Conservation (phyloP, 2,888 invertebrate species). For the Mythimna pallens region DNA sequence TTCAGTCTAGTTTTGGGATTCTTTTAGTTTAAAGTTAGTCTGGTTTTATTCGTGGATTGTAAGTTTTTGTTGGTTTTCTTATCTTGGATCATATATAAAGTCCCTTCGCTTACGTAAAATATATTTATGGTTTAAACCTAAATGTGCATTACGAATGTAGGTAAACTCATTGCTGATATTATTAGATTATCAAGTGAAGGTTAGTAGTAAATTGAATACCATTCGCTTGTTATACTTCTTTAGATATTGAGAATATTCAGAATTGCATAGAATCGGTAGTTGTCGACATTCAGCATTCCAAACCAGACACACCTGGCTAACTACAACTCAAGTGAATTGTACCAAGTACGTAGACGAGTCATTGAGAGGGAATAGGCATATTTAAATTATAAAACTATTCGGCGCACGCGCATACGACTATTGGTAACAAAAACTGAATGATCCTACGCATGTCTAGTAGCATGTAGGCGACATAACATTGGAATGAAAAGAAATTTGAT, state of each 20-base stretch:
- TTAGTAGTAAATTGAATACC: slow-evolving; percentile 1
- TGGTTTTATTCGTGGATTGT: slow-evolving; percentile 2
- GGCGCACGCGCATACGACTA: slow-evolving; percentile 35
- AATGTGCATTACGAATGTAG: slow-evolving; percentile 8
- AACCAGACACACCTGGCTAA: background rate
- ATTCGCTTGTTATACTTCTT: background rate
- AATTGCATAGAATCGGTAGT: background rate
- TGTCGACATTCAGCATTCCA: background rate
- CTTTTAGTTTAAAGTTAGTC: slow-evolving; percentile 19
- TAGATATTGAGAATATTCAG: slow-evolving; percentile 1
- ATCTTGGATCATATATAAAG: slow-evolving; percentile 14
- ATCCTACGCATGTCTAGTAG: slow-evolving; percentile 26
- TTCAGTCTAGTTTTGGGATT: slow-evolving; percentile 49
- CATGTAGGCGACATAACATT: slow-evolving; percentile 31
- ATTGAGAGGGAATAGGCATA: slow-evolving; percentile 26
- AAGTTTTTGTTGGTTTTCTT: slow-evolving; percentile 16
- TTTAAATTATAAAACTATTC: slow-evolving; percentile 49
- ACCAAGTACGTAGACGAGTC: background rate
- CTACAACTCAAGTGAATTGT: slow-evolving; percentile 7
- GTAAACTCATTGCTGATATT: slow-evolving; percentile 3
- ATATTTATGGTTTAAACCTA: background rate
- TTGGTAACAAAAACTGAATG: slow-evolving; percentile 46
- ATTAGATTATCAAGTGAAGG: slow-evolving; percentile 22
- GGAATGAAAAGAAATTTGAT: slow-evolving; percentile 31
- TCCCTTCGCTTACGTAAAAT: slow-evolving; percentile 5